These are phyloP conservation scores for Donacobius atricapilla DNA, from an alignment of 2,113 vertebrate species.

Conservation along the genomic window DNA sequence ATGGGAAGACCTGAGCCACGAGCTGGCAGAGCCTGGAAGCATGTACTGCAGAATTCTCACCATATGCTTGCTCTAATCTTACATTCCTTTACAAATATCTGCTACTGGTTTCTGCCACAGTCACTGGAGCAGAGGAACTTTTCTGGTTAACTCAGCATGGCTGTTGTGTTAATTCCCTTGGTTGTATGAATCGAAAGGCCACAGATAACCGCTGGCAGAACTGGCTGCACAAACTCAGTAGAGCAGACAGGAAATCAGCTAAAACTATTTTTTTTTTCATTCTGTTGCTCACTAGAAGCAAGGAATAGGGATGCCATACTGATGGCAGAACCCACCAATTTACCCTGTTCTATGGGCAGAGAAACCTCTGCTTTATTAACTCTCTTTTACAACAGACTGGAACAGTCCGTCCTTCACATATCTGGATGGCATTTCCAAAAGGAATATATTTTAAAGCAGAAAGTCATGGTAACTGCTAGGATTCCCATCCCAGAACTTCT, in stretches of 20 bases:
- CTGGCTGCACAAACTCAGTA: neutral
- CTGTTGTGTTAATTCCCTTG: neutral
- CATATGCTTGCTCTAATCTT: neutral
- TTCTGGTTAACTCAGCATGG: neutral
- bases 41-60: neutral
- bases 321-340: neutral
- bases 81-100: neutral
- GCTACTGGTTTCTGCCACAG: neutral
- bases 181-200: neutral
- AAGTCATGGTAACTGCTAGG: neutral
- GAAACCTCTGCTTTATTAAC: neutral
- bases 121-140: neutral
- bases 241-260: neutral
- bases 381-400: neutral
- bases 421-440: neutral
- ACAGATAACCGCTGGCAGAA: neutral
- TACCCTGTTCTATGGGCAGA: neutral
- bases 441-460: neutral
- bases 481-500: neutral
- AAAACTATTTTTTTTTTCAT: neutral
- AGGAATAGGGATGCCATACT: neutral
- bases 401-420: neutral
- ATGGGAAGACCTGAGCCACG: neutral
- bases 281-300: neutral
- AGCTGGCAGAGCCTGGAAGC: neutral